Evolutionary conservation across 2,888 invertebrate species (phyloP).

Genomic region (Ochropleura leucogaster): DNA sequence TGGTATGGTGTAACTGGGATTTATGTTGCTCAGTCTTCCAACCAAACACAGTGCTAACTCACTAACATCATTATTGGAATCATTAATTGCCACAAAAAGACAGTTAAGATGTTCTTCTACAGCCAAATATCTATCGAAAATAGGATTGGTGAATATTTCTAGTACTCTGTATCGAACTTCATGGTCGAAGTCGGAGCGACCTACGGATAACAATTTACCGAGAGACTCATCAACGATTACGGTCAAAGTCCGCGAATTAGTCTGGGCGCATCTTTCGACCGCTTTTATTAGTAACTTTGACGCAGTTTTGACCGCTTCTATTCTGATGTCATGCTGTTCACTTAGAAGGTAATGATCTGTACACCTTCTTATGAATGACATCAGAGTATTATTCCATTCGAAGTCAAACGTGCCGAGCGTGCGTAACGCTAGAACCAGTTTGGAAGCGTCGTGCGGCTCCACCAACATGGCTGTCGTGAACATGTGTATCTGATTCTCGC

Average conservation of each 20-base stretch:
- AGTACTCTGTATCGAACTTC: slow-evolving; percentile 98
- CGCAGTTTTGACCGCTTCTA: slow-evolving; percentile 98
- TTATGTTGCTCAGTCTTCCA: slow-evolving; percentile 97
- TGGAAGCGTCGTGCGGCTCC: slow-evolving; percentile 94
- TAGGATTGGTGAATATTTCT: slow-evolving; percentile 95
- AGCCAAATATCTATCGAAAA: slow-evolving; percentile 98
- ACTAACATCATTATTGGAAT: slow-evolving; percentile 98
- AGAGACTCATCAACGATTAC: slow-evolving; percentile 97
- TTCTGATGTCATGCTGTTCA: slow-evolving; percentile 96
- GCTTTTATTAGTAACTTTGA: slow-evolving; percentile 96
- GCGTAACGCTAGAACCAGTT: slow-evolving; percentile 96
- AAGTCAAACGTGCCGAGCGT: slow-evolving; percentile 98
- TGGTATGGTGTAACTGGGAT: slow-evolving; percentile 99
- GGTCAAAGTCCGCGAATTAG: slow-evolving; percentile 95
- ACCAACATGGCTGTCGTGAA: slow-evolving; percentile 83
- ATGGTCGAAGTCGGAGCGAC: slow-evolving; percentile 98
- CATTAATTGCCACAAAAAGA: slow-evolving; percentile 98
- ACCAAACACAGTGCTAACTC: slow-evolving; percentile 98
- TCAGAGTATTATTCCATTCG: slow-evolving; percentile 96
- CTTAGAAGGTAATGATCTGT: slow-evolving; percentile 97
- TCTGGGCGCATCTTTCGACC: slow-evolving; percentile 92
- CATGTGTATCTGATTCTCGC: slow-evolving; percentile 85
- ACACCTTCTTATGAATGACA: slow-evolving; percentile 98
- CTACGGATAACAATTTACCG: slow-evolving; percentile 96
- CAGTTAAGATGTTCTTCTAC: slow-evolving; percentile 98